These are phyloP conservation scores for Graphium colonna DNA, from an alignment of 2,888 invertebrate species.

Conservation along the genomic window DNA sequence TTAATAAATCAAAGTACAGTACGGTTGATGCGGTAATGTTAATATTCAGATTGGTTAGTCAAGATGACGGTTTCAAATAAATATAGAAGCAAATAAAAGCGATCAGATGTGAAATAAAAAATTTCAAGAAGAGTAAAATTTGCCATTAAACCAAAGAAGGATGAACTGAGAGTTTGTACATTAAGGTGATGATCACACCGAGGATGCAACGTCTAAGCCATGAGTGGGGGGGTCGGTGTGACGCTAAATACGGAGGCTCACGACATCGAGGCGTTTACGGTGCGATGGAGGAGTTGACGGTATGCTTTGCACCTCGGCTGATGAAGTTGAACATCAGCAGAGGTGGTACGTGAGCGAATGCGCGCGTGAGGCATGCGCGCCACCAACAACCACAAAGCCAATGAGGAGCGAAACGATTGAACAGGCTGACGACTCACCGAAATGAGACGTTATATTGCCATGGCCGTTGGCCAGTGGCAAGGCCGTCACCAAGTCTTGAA, in stretches of 20 bases:
- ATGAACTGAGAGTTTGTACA: constrained; percentile 52
- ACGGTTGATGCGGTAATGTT: constrained; percentile 40
- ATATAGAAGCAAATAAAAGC: constrained; percentile 51
- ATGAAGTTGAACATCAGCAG: constrained; percentile 45
- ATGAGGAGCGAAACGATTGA: constrained; percentile 63
- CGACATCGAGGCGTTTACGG: constrained; percentile 61
- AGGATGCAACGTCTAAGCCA: constrained; percentile 74
- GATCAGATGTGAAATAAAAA: constrained; percentile 55
- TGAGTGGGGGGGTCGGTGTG: constrained; percentile 63
- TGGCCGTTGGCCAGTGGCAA: constrained; percentile 80
- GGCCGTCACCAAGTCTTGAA: constrained; percentile 80
- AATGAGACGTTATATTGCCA: constrained; percentile 78
- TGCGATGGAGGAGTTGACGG: constrained; percentile 52
- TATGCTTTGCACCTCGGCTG: constrained; percentile 52
- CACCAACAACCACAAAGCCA: constrained; percentile 75
- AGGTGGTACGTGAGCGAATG: constrained; percentile 50
- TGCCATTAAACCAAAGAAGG: constrained; percentile 54
- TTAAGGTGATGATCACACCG: constrained; percentile 58
- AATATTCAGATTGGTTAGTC: constrained; percentile 54
- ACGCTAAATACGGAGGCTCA: constrained; percentile 66
- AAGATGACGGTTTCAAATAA: constrained; percentile 51
- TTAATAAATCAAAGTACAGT: constrained; percentile 34
- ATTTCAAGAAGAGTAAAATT: constrained; percentile 53
- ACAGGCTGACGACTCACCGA: constrained; percentile 77
- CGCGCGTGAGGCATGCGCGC: constrained; percentile 67